These are phyloP conservation scores for Phorcus lineatus DNA, from an alignment of 2,888 invertebrate species.

Conservation along the genomic window DNA sequence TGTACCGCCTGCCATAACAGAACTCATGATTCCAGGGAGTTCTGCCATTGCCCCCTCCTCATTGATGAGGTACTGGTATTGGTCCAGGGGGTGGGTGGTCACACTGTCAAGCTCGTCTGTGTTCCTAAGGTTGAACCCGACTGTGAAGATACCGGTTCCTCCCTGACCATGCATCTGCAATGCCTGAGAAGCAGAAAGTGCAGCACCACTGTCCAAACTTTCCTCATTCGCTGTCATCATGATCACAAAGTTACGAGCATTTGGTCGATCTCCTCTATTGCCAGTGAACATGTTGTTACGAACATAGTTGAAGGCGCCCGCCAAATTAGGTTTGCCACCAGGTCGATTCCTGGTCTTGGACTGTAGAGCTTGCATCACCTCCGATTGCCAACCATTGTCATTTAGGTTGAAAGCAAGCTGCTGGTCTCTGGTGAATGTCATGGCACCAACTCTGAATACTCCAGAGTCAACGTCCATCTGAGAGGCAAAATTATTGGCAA, in stretches of 20 bases:
- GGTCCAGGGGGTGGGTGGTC: conserved; percentile 52
- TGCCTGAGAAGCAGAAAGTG: conserved; percentile 34
- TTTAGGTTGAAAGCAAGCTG: conserved; percentile 51
- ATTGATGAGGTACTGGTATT: conserved; percentile 45
- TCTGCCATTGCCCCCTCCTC: conserved; percentile 45
- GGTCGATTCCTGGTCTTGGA: not conserved
- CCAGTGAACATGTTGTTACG: conserved; percentile 41
- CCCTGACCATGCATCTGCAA: conserved; percentile 41
- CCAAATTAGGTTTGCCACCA: conserved; percentile 43
- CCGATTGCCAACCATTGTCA: conserved; percentile 20
- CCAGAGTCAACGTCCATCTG: conserved; percentile 52
- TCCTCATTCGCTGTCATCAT: conserved; percentile 55
- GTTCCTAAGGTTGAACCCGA: conserved; percentile 60
- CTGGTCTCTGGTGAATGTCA: conserved; percentile 48
- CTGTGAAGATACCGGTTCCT: conserved; percentile 58
- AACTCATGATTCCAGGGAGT: conserved; percentile 47
- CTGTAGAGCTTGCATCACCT: not conserved
- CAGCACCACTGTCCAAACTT: conserved; percentile 32
- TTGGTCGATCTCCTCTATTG: conserved; percentile 49
- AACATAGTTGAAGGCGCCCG: conserved; percentile 48
- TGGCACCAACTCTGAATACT: conserved; percentile 53
- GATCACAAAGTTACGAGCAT: conserved; percentile 52
- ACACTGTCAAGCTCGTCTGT: conserved; percentile 52
- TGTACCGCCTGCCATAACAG: no score
- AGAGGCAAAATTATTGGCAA: conserved; percentile 40